Percentiles rank a stretch among this genome's conserved stretches.
These are phyloP conservation scores for Thereuonema tuberculata DNA, from an alignment of 1,140 invertebrate species.

Conservation along the genomic window DNA sequence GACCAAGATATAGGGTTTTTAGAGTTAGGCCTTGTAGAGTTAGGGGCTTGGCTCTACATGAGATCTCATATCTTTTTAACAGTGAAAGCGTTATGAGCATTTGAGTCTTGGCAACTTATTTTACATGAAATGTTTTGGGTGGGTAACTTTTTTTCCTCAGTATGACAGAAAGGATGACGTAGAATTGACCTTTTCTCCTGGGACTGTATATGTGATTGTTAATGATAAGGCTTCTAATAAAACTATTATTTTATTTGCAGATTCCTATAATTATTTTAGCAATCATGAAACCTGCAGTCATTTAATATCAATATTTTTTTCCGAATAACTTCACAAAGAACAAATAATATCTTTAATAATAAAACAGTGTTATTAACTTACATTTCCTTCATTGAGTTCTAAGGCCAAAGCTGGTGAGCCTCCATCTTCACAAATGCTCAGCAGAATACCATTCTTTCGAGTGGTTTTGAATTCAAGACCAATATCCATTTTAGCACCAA, in stretches of 20 bases:
- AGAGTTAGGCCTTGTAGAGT: no score
- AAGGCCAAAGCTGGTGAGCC: constrained; percentile 54
- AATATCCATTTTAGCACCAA: constrained; percentile 52
- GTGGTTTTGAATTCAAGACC: constrained; percentile 70
- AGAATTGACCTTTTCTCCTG: no score
- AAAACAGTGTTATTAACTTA: constrained; percentile 26
- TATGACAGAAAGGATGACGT: no score
- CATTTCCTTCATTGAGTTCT: constrained; percentile 59
- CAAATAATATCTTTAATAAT: not conserved
- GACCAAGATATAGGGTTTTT: no score
- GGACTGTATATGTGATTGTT: no score
- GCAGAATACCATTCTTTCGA: constrained; percentile 59
- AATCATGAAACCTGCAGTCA: not conserved
- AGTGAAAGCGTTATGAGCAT: no score
- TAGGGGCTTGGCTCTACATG: no score
- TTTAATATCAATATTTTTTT: not conserved
- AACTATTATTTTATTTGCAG: not conserved
- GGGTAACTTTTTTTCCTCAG: no score
- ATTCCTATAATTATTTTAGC: not conserved
- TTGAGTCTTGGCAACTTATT: no score
- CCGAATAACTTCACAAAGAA: not conserved
- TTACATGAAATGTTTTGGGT: no score
- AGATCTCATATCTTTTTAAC: no score
- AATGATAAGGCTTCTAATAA: no score
- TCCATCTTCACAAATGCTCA: constrained; percentile 49